phyloP scores from a whole-genome alignment of 1,140 invertebrate genomes.

The Aphidius ervi region DNA sequence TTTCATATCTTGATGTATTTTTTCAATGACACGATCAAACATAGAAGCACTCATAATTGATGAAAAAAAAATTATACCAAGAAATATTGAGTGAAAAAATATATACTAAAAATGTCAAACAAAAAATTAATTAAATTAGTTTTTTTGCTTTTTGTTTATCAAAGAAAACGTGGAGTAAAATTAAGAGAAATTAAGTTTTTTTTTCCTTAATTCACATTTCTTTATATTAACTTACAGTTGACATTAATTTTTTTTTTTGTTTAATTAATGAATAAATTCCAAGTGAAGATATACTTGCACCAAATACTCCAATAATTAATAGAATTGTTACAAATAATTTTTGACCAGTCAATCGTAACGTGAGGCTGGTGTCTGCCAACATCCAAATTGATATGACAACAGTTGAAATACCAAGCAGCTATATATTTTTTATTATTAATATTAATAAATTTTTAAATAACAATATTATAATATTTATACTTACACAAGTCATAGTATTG shows the following conservation, averaged over 20 bases:
- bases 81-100: slow-evolving; percentile 22
- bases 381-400: slow-evolving; percentile 33
- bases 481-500: slow-evolving; percentile 29
- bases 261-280: slow-evolving; percentile 32
- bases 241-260: slow-evolving; percentile 25
- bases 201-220: not conserved
- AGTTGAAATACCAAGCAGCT: slow-evolving; percentile 33
- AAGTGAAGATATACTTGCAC: slow-evolving; percentile 21
- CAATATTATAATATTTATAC: slow-evolving; percentile 14
- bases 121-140: not conserved
- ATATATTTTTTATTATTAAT: slow-evolving; percentile 9
- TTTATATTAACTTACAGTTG: slow-evolving; percentile 24
- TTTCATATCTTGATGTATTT: slow-evolving; percentile 31
- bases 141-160: too few relatives aligned
- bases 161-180: too few relatives aligned
- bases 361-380: slow-evolving; percentile 30
- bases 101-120: slow-evolving; percentile 28
- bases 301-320: slow-evolving; percentile 27
- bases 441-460: not conserved
- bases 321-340: slow-evolving; percentile 28
- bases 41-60: slow-evolving; percentile 33
- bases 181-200: too few relatives aligned
- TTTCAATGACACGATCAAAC: slow-evolving; percentile 30
- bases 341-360: slow-evolving; percentile 32
- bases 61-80: slow-evolving; percentile 28